Percentiles rank a stretch among this genome's conserved stretches.
phyloP scores from a whole-genome alignment of 2,888 invertebrate genomes.

The Ennomos erosarius region DNA sequence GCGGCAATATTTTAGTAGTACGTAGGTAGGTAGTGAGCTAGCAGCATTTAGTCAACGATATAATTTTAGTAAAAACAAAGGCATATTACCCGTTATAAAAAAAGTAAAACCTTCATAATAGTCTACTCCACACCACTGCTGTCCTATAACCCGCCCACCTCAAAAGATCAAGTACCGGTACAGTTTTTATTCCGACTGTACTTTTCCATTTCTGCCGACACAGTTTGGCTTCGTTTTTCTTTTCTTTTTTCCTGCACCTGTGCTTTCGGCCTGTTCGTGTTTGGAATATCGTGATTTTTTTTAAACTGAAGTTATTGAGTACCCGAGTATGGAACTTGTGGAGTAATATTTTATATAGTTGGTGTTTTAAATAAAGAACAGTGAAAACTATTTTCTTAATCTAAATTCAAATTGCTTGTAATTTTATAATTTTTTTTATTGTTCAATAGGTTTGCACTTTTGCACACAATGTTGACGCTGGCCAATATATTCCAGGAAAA shows the following conservation, averaged over 20 bases:
- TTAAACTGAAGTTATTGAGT: neutral
- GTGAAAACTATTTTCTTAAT: too few species aligned
- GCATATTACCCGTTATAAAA: neutral
- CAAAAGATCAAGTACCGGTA: constrained; percentile 77
- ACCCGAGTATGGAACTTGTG: neutral
- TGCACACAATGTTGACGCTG: too few species aligned
- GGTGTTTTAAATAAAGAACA: too few species aligned
- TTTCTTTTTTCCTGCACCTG: constrained; percentile 72
- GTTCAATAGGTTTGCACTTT: neutral
- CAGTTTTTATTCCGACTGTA: constrained; percentile 74
- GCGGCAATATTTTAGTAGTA: too few species aligned
- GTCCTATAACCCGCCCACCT: constrained; percentile 51
- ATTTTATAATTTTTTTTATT: too few species aligned
- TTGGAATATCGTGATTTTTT: constrained; percentile 25
- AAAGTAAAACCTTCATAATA: constrained; percentile 1
- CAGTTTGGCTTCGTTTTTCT: constrained; percentile 44
- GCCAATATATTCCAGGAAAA: too few species aligned
- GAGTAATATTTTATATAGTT: too few species aligned
- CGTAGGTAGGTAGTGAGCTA: too few species aligned
- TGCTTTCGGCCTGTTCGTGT: constrained; percentile 43
- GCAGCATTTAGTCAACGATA: too few species aligned
- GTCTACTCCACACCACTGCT: constrained; percentile 47
- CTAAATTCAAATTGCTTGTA: too few species aligned
- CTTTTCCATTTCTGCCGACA: constrained; percentile 64
- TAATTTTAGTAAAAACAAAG: too few species aligned